phyloP scores from a whole-genome alignment of 1,140 invertebrate species.

The Pomacea maculata region DNA sequence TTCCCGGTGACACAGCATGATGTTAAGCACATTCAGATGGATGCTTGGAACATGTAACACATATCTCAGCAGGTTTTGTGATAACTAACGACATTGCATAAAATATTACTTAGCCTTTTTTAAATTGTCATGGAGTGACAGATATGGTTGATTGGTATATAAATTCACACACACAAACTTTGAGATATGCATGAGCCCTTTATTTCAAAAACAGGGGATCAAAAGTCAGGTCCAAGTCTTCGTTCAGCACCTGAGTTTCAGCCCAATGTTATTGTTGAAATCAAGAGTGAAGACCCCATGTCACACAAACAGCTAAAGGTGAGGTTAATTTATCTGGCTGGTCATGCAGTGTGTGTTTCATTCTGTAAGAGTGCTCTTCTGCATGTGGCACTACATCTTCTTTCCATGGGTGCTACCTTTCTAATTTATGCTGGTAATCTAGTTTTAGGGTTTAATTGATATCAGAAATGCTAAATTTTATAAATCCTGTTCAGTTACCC shows the following conservation, averaged over 20 bases:
- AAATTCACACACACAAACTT: background rate
- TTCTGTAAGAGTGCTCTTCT: background rate
- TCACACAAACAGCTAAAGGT: conserved; percentile 47
- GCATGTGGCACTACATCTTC: background rate
- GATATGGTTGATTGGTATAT: background rate
- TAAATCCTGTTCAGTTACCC: no score
- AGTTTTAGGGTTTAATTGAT: background rate
- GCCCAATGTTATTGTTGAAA: conserved; percentile 44
- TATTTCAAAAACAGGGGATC: background rate
- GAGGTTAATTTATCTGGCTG: background rate
- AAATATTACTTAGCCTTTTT: background rate
- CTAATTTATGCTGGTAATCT: background rate
- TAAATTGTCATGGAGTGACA: background rate
- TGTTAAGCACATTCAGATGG: no score
- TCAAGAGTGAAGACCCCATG: conserved; percentile 36
- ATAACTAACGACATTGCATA: no score
- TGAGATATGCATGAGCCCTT: no score
- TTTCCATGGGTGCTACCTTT: background rate
- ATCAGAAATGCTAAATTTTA: no score
- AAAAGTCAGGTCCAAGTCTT: background rate
- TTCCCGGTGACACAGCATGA: no score
- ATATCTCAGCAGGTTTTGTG: no score
- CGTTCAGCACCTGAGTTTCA: conserved; percentile 37
- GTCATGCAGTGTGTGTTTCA: background rate
- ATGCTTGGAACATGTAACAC: no score